A percentile compares a stretch with the other conserved stretches of the same genome.
phyloP scores from a whole-genome alignment of 2,113 vertebrate genomes.

The Barnardius zonarius region DNA sequence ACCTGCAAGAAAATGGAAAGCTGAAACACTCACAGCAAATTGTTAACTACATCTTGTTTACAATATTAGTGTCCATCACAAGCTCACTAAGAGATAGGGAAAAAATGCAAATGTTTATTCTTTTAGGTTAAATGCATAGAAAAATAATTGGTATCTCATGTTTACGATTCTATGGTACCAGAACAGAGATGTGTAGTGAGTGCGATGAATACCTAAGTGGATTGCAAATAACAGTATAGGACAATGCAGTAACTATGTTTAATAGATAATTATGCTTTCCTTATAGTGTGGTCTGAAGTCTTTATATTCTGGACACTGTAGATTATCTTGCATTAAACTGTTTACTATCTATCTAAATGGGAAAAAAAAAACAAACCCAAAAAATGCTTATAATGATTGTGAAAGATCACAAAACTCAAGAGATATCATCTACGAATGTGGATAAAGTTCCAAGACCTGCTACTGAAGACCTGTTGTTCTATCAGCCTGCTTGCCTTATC shows the following conservation, averaged over 20 bases:
- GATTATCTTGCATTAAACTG: neutral
- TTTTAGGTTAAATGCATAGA: constrained; percentile 10
- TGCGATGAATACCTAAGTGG: neutral
- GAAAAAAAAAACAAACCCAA: neutral
- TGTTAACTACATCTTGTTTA: constrained; percentile 53
- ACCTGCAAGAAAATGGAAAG: neutral
- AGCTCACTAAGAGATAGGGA: neutral
- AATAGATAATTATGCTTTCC: neutral
- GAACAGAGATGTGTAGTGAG: neutral
- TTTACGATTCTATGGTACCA: neutral
- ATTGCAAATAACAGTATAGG: neutral
- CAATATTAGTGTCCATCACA: neutral
- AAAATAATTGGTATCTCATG: neutral
- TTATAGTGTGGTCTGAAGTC: neutral
- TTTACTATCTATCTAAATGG: neutral
- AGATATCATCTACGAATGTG: neutral
- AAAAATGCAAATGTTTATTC: neutral
- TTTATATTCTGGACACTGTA: neutral
- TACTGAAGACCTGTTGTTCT: neutral
- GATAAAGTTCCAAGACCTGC: neutral
- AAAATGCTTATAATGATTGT: neutral
- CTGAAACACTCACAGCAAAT: constrained; percentile 8
- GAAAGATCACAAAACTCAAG: neutral
- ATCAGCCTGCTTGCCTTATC: neutral
- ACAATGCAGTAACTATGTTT: neutral